Evolutionary conservation across 1,140 invertebrate species (phyloP).

Genomic region (Pseudoatta argentina): DNA sequence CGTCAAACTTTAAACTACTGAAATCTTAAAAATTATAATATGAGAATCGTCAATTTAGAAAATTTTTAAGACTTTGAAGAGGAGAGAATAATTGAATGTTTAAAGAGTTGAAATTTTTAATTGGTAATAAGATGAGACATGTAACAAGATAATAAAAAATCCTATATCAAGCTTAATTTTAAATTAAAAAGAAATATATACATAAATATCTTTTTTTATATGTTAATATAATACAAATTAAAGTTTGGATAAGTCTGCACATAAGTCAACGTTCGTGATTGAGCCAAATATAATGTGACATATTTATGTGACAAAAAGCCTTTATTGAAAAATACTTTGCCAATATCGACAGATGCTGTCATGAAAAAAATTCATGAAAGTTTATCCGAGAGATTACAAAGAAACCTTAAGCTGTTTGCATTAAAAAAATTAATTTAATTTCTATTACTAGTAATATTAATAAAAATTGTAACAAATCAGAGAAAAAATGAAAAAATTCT

Average conservation of each 20-base stretch:
- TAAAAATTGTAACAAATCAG: not conserved
- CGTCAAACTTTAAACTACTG: not conserved
- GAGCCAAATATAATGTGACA: constrained; percentile 21
- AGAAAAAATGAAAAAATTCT: not conserved
- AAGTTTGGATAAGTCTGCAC: not conserved
- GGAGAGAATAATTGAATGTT: not conserved
- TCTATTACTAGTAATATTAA: constrained; percentile 11
- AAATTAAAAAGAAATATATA: not conserved
- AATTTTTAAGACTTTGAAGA: not conserved
- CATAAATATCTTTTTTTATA: not conserved
- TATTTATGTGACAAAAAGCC: constrained; percentile 36
- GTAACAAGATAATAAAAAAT: not conserved
- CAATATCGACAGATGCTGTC: constrained; percentile 52
- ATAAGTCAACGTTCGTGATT: constrained; percentile 23
- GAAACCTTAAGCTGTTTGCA: constrained; percentile 5
- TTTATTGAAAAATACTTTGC: constrained; percentile 69
- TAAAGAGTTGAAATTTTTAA: not conserved
- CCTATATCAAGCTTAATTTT: not conserved
- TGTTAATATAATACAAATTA: constrained; percentile 15
- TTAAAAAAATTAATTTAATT: constrained; percentile 28
- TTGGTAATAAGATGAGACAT: not conserved
- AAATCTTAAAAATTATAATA: not conserved
- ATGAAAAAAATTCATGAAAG: constrained; percentile 47
- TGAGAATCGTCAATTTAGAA: not conserved
- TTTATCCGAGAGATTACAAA: constrained; percentile 19